Conservation (phyloP, 1,140 invertebrate genomes). For the Amyelois transitella region DNA sequence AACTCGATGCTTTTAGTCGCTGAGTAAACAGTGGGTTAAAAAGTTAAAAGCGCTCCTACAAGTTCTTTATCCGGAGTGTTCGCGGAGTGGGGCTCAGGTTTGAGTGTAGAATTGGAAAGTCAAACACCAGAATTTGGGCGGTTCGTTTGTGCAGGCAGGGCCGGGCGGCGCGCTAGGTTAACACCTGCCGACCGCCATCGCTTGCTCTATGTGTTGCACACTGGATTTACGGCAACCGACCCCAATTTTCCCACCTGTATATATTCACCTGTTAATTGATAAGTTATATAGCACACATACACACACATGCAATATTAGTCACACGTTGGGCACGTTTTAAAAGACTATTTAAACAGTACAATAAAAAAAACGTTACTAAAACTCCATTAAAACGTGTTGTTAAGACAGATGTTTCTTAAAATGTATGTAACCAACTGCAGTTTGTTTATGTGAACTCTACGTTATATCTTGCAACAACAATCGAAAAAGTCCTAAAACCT, state of each 20-base stretch:
- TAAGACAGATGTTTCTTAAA: background rate
- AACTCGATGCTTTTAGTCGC: conserved; percentile 48
- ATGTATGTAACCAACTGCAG: background rate
- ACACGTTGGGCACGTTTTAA: background rate
- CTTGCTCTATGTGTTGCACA: conserved; percentile 39
- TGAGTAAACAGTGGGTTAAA: conserved; percentile 25
- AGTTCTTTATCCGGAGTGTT: conserved; percentile 28
- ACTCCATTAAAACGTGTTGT: no score
- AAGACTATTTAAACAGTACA: no score
- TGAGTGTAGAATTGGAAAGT: conserved; percentile 35
- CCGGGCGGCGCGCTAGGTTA: conserved; percentile 39
- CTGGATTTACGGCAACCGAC: conserved; percentile 33
- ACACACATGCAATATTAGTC: background rate
- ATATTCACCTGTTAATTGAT: conserved; percentile 29
- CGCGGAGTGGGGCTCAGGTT: conserved; percentile 26
- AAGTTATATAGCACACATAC: conserved; percentile 18
- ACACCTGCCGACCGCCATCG: conserved; percentile 62
- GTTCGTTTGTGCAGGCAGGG: conserved; percentile 54
- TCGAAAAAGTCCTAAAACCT: conserved; percentile 29
- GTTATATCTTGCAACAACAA: conserved; percentile 25
- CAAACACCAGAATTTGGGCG: conserved; percentile 64
- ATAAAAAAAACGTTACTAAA: no score
- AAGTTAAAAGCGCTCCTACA: conserved; percentile 25
- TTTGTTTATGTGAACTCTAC: background rate
- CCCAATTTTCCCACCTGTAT: conserved; percentile 47